Evolutionary conservation across 1,140 invertebrate genomes (phyloP).

Genomic region (Drosophila arawakana): DNA sequence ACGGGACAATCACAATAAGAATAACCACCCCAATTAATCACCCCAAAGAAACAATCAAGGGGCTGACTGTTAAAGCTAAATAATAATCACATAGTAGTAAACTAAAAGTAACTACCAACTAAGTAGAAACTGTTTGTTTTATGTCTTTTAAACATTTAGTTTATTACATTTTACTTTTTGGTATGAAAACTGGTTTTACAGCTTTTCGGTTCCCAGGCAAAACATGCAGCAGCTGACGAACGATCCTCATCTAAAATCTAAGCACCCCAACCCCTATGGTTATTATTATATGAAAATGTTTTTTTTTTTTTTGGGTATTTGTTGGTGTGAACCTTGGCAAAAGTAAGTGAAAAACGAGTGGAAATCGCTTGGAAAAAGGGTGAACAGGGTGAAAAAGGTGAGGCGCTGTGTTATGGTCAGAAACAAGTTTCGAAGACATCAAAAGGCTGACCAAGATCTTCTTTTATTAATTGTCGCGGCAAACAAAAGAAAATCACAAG

Average conservation of each 20-base stretch:
- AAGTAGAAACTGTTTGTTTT: neutral
- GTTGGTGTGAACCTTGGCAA: constrained; percentile 53
- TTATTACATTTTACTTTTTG: neutral
- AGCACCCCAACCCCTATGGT: constrained; percentile 59
- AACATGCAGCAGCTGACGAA: constrained; percentile 31
- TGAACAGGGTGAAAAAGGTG: constrained; percentile 76
- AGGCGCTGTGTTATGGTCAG: constrained; percentile 58
- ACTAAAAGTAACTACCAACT: neutral
- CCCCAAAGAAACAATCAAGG: constrained; percentile 42
- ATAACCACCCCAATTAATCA: constrained; percentile 49
- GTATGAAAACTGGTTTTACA: constrained; percentile 58
- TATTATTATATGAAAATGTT: constrained; percentile 59
- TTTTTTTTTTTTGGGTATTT: neutral
- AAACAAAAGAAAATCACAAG: constrained; percentile 66
- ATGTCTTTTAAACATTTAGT: neutral
- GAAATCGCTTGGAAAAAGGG: constrained; percentile 33
- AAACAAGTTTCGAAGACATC: constrained; percentile 72
- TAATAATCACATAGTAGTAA: neutral
- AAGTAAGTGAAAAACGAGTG: constrained; percentile 12
- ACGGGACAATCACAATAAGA: constrained; percentile 38
- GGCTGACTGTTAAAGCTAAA: neutral
- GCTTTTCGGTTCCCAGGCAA: constrained; percentile 70
- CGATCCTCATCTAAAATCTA: constrained; percentile 37
- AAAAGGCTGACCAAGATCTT: constrained; percentile 63
- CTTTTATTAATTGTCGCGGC: constrained; percentile 70